Evolutionary conservation across 2,888 invertebrate genomes (phyloP), one percentile per base, ranked within the genome.

Genomic region (Trimorus sp.): DNA sequence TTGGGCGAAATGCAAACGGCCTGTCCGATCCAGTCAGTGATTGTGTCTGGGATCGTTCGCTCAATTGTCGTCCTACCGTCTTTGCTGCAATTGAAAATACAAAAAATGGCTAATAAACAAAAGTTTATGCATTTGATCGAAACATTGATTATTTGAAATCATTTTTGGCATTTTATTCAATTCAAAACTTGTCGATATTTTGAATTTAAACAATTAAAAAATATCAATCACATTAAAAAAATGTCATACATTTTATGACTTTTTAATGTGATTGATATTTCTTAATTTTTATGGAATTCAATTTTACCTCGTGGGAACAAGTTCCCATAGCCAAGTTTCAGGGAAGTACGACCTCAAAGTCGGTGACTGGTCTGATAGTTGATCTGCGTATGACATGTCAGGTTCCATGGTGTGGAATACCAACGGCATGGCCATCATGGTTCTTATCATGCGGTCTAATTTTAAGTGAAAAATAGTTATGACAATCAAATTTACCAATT

Each of bases 291-390:
- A 60, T 48, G 16, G 38, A 15, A 53, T 40, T 63, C 9, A 12
- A 68, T 45, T 49, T 83, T 89, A 93, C 93, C 92, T 92, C 8
- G 92, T 92, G 11, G 92, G 91, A 16, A 93, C 89, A 53, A 91
- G 84, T 14, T 95, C 94, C 95, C 95, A 95, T 0, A 95, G 89
- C 95, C 95, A 95, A 0, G 95, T 94, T 93, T 95, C 93, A 0
- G 94, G 93, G 82, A 93, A 93, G 79, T 91, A 92, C 0, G 93
- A 92, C 71, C 94, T 85, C 5, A 90, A 88, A 1, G 90, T 86
- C 3, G 90, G 85, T 3, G 86, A 86, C 36, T 87, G 77, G 76
- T 88, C 87, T 0, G 89, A 87, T 9, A 84, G 62, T 58, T 89
- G 87, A 68, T 90, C 89, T 2, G 88, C 81, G 80, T 91, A 91